A percentile compares a stretch with the other conserved stretches of the same genome.
Evolutionary conservation across 2,113 vertebrate species (phyloP).

Genomic region (Colinus virginianus): DNA sequence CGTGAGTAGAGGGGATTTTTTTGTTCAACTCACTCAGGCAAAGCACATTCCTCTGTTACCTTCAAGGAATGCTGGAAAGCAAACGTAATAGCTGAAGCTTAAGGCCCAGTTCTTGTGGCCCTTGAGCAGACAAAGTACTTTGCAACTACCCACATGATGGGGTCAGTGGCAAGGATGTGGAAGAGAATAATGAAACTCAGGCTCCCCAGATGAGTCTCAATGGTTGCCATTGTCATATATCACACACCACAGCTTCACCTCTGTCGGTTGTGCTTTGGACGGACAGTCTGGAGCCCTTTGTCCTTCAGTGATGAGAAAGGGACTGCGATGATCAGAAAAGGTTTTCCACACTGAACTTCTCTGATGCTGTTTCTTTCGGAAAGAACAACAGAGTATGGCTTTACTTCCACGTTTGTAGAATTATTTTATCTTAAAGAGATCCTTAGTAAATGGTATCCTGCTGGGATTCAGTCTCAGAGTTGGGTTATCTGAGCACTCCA

Average conservation of each 20-base stretch:
- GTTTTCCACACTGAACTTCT: neutral
- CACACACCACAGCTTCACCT: neutral
- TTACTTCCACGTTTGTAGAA: conserved; percentile 17
- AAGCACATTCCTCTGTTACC: neutral
- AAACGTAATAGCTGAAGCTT: neutral
- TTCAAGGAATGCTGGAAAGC: neutral
- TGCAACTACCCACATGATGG: neutral
- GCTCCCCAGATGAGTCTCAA: conserved; percentile 9
- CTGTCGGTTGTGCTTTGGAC: neutral
- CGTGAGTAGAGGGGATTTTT: neutral
- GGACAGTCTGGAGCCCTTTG: neutral
- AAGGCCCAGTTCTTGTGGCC: neutral
- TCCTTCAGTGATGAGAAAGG: neutral
- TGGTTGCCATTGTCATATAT: neutral
- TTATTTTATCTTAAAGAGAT: neutral
- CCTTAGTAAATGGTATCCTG: conserved; percentile 27
- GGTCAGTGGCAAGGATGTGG: neutral
- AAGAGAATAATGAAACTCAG: neutral
- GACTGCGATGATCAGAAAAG: neutral
- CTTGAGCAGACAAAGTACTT: neutral
- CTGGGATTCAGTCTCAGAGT: neutral
- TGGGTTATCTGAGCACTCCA: conserved; percentile 37
- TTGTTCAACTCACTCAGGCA: neutral
- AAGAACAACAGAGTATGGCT: neutral
- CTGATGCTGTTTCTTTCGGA: conserved; percentile 3